Conservation (phyloP, 2,888 invertebrate genomes). For the Sesia bembeciformis region DNA sequence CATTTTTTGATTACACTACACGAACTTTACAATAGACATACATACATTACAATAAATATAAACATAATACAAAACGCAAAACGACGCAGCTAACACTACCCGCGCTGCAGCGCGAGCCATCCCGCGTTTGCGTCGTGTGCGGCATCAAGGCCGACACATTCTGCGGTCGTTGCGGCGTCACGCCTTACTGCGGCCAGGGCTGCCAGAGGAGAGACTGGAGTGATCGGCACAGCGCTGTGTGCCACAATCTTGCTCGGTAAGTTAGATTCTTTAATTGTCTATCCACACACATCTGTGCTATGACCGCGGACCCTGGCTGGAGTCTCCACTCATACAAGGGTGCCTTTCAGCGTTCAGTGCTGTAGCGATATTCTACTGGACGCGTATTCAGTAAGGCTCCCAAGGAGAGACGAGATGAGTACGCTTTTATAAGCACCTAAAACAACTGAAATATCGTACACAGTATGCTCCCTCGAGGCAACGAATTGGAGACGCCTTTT, state of each 20-base stretch:
- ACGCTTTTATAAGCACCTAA: too few species aligned
- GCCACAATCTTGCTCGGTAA: constrained; percentile 49
- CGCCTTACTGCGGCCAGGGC: constrained; percentile 44
- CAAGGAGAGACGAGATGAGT: too few species aligned
- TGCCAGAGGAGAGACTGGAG: constrained; percentile 52
- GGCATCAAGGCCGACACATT: constrained; percentile 26
- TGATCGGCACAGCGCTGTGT: constrained; percentile 34
- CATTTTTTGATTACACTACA: too few species aligned
- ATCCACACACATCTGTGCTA: background rate
- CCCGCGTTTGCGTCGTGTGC: constrained; percentile 39
- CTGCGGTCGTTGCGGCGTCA: constrained; percentile 46
- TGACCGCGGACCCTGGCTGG: too few species aligned
- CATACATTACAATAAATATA: background rate
- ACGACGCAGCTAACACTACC: constrained; percentile 37
- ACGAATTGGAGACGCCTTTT: too few species aligned
- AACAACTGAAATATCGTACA: too few species aligned
- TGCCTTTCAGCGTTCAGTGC: too few species aligned
- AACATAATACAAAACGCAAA: constrained; percentile 3
- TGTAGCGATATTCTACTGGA: too few species aligned
- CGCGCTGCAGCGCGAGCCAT: constrained; percentile 35
- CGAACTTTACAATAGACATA: too few species aligned
- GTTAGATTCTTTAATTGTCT: constrained; percentile 6
- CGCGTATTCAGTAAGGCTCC: too few species aligned
- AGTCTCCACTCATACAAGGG: too few species aligned
- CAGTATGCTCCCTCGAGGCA: too few species aligned